These are phyloP conservation scores for Priocnemis perturbator DNA, from an alignment of 2,888 invertebrate species.

Conservation along the genomic window DNA sequence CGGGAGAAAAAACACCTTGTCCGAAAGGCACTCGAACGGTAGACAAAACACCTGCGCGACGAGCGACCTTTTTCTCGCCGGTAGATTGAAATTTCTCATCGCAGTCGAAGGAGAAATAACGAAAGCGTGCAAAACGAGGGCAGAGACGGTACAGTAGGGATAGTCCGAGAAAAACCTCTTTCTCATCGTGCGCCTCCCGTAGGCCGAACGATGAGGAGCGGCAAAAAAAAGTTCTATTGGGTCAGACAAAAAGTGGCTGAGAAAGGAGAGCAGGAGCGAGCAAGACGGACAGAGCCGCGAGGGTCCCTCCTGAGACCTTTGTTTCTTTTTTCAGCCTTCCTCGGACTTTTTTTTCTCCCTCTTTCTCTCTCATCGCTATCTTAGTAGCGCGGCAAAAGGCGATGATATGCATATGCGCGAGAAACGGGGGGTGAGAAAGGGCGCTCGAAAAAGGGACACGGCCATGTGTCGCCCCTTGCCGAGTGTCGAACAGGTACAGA, in stretches of 20 bases:
- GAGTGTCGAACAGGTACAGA: constrained; percentile 36
- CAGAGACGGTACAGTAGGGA: constrained; percentile 2
- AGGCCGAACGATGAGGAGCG: constrained; percentile 6
- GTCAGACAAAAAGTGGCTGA: constrained; percentile 13
- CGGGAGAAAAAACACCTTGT: no score
- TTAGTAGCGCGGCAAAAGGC: constrained; percentile 26
- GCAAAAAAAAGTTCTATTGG: constrained; percentile 10
- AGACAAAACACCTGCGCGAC: constrained; percentile 15
- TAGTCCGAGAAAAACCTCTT: constrained; percentile 11
- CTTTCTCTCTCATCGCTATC: constrained; percentile 8
- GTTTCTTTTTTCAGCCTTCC: constrained; percentile 21
- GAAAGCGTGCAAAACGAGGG: constrained; percentile 27
- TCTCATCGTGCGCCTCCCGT: constrained; percentile 13
- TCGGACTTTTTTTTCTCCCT: constrained; percentile 13
- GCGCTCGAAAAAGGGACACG: constrained; percentile 21
- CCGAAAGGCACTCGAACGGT: constrained; percentile 12
- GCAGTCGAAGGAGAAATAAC: constrained; percentile 22
- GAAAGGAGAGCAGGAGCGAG: not conserved
- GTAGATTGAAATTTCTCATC: no score
- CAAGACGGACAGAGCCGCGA: not conserved
- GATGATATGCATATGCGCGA: constrained; percentile 54
- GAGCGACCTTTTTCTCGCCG: not conserved
- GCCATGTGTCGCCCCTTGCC: constrained; percentile 6
- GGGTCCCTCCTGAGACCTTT: constrained; percentile 7
- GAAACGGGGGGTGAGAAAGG: constrained; percentile 23